A percentile compares a stretch with the other conserved stretches of the same genome.
Conservation (phyloP, 2,888 invertebrate species). For the Iselma pallidipennis region DNA sequence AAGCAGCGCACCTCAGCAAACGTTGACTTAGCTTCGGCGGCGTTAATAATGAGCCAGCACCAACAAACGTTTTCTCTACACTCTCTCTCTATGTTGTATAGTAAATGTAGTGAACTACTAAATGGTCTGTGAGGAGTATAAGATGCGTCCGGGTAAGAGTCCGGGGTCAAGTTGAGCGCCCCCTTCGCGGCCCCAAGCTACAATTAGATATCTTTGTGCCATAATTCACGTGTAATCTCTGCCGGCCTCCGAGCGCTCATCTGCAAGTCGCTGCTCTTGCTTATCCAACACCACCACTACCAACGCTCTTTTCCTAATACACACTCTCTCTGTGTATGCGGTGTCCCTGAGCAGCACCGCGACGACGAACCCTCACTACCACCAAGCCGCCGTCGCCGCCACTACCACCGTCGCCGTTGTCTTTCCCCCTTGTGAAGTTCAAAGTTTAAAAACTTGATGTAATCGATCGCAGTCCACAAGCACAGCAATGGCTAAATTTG, state of each 20-base stretch:
- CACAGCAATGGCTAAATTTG: conserved; percentile 15
- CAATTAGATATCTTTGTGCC: conserved; percentile 62
- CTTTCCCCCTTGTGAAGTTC: conserved; percentile 12
- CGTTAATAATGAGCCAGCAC: conserved; percentile 52
- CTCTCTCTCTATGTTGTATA: conserved; percentile 12
- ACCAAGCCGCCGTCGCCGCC: background rate
- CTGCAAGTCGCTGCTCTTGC: conserved; percentile 45
- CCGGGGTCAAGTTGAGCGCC: conserved; percentile 51
- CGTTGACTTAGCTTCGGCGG: conserved; percentile 54
- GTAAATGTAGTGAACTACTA: conserved; percentile 57
- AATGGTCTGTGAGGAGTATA: conserved; percentile 54
- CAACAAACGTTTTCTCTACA: background rate
- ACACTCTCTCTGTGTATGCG: too few relatives aligned
- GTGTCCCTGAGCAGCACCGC: background rate
- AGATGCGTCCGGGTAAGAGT: conserved; percentile 36
- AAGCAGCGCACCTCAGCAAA: conserved; percentile 56
- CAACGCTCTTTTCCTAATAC: conserved; percentile 13
- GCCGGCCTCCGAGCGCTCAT: conserved; percentile 56
- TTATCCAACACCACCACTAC: conserved; percentile 20
- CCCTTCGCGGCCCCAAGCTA: conserved; percentile 48
- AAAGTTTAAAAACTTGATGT: conserved; percentile 25
- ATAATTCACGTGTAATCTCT: conserved; percentile 67
- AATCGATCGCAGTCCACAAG: conserved; percentile 18
- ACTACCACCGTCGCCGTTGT: background rate
- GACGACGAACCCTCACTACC: background rate